Evolutionary conservation across 2,797 vertebrate genomes (phyloP).

Genomic region (Garrulus glandarius): DNA sequence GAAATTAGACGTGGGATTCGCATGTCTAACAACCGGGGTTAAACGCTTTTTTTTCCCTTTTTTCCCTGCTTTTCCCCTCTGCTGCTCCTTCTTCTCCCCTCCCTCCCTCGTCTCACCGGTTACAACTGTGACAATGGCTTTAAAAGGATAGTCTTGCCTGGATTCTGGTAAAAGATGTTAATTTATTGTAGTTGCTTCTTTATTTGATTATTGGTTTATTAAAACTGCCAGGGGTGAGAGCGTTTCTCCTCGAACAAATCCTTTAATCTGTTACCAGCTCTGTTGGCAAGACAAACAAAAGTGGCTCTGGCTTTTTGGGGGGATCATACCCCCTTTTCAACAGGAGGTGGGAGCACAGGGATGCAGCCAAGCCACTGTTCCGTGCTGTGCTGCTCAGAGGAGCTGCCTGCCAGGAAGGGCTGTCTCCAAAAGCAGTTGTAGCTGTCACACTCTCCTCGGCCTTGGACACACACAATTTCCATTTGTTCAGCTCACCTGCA

Average conservation of each 20-base stretch:
- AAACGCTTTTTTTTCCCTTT: neutral
- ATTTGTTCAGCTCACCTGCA: neutral
- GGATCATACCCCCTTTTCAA: neutral
- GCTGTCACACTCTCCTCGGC: neutral
- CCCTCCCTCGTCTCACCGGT: neutral
- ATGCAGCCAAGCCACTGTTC: neutral
- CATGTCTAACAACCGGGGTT: conserved; percentile 60
- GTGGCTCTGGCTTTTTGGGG: neutral
- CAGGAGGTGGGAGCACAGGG: neutral
- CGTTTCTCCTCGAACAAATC: neutral
- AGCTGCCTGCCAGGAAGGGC: neutral
- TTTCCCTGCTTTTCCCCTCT: neutral
- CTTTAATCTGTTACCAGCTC: neutral
- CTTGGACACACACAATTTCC: neutral
- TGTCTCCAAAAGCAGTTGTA: neutral
- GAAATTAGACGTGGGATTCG: conserved; percentile 21
- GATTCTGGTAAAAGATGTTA: conserved; percentile 14
- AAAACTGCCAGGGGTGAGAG: conserved; percentile 53
- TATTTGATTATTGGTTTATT: conserved; percentile 69
- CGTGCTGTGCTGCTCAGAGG: neutral
- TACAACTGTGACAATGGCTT: neutral
- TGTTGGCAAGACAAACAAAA: neutral
- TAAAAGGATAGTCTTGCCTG: neutral
- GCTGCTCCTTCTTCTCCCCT: neutral
- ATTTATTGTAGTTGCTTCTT: conserved; percentile 54